Percentiles rank a stretch among this genome's conserved stretches.
Evolutionary conservation across 2,797 vertebrate genomes (phyloP).

Genomic region (Lepidocolaptes lacrymiger): DNA sequence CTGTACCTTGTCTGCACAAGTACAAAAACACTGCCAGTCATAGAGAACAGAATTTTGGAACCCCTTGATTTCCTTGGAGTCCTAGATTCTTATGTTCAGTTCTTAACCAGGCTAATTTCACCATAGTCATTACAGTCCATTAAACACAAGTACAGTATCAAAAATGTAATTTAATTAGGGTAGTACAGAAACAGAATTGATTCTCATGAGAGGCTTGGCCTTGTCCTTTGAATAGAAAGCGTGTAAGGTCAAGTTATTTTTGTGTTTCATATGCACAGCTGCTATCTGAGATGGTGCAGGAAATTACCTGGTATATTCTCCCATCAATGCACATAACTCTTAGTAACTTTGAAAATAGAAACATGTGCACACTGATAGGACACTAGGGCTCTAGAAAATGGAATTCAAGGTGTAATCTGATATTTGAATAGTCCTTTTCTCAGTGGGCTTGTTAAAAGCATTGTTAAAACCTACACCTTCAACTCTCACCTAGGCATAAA

Average conservation of each 20-base stretch:
- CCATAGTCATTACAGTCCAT: neutral
- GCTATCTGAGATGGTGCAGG: neutral
- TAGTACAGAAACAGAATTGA: conserved; percentile 18
- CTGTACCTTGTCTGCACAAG: neutral
- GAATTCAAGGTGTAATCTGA: neutral
- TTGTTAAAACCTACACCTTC: neutral
- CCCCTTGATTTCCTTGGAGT: neutral
- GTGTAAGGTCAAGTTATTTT: conserved; percentile 24
- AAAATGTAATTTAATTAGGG: conserved; percentile 17
- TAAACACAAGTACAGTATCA: conserved; percentile 1
- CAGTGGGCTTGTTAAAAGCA: neutral
- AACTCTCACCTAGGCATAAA: neutral
- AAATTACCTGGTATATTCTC: neutral
- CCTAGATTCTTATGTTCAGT: neutral
- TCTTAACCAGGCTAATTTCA: neutral
- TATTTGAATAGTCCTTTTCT: neutral
- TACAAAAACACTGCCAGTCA: neutral
- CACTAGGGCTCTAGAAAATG: neutral
- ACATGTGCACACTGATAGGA: neutral
- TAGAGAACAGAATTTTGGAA: neutral
- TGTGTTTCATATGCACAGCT: neutral
- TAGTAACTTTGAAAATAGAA: neutral
- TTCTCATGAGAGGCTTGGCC: neutral
- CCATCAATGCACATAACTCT: neutral
- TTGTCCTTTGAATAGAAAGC: conserved; percentile 7